Evolutionary conservation across 2,888 invertebrate species (phyloP), one percentile per base, ranked within the genome.

Genomic region (Seira ritae): DNA sequence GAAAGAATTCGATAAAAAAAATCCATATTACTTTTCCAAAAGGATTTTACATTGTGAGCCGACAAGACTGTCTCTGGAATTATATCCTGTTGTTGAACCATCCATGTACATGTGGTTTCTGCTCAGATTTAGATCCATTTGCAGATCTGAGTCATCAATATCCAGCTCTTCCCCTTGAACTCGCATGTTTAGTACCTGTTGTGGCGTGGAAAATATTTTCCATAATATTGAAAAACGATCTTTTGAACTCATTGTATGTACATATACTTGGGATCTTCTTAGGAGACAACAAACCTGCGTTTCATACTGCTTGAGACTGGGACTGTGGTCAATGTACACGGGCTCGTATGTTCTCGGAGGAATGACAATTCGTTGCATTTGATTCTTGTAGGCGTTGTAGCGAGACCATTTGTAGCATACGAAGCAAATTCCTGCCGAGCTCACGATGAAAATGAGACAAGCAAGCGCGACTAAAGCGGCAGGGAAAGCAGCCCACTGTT

Each of bases 331-430:
- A 10, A 94, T 91, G 92, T 95, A 91, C 42, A 93, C 92, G 0
- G 95, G 94, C 90, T 95, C 95, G 90, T 95, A 95, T 24, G 95
- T 92, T 50, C 87, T 75, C 17, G 87, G 87, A 0, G 95, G 94
- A 3, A 93, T 92, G 0, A 94, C 93, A 91, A 95, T 95, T 19
- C 95, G 93, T 72, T 94, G 92, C 91, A 95, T 94, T 89, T 95
- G 94, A 89, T 96, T 96, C 89, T 97, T 96, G 91, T 96, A 96
- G 72, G 95, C 95, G 90, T 96, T 96, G 91, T 97, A 97, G 89
- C 96, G 95, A 77, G 96, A 96, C 96, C 97, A 98, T 0, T 97
- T 97, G 74, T 97, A 94, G 91, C 97, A 97, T 84, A 98, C 96
- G 90, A 98, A 97, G 73, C 97, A 94, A 69, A 98, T 97, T 4